These are phyloP conservation scores for Drosophila gaucha DNA, from an alignment of 2,888 invertebrate genomes.

Conservation along the genomic window DNA sequence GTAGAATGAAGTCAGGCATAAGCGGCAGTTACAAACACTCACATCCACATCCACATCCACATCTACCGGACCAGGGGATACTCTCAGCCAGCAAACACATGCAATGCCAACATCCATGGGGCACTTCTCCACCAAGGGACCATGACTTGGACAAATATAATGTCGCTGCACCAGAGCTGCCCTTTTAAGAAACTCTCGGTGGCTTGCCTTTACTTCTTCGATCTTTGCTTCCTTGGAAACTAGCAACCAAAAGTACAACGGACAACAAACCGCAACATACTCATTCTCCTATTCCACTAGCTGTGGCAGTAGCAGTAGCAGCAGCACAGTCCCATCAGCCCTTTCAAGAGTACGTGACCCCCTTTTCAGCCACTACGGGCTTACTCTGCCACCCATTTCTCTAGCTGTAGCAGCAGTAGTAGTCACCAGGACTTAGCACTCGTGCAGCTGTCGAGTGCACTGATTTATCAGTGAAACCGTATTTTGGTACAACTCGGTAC, in stretches of 20 bases:
- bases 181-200: conserved; percentile 46
- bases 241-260: conserved; percentile 32
- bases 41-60: conserved; percentile 21
- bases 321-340: background rate
- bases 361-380: conserved; percentile 7
- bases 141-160: conserved; percentile 63
- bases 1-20: conserved; percentile 68
- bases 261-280: conserved; percentile 57
- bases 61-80: conserved; percentile 38
- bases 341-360: conserved; percentile 30
- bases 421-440: conserved; percentile 53
- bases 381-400: conserved; percentile 9
- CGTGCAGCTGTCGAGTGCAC: conserved; percentile 66
- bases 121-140: conserved; percentile 45
- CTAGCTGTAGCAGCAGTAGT: conserved; percentile 7
- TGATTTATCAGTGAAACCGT: conserved; percentile 63
- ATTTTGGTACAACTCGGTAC: conserved; percentile 57
- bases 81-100: conserved; percentile 19
- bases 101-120: conserved; percentile 21
- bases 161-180: conserved; percentile 42
- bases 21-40: conserved; percentile 66
- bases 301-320: conserved; percentile 1
- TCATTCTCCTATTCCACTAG: conserved; percentile 24
- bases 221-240: conserved; percentile 42
- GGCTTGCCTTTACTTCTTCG: conserved; percentile 47